Evolutionary conservation across 2,113 vertebrate genomes (phyloP).

Genomic region (Limnothrissa miodon): DNA sequence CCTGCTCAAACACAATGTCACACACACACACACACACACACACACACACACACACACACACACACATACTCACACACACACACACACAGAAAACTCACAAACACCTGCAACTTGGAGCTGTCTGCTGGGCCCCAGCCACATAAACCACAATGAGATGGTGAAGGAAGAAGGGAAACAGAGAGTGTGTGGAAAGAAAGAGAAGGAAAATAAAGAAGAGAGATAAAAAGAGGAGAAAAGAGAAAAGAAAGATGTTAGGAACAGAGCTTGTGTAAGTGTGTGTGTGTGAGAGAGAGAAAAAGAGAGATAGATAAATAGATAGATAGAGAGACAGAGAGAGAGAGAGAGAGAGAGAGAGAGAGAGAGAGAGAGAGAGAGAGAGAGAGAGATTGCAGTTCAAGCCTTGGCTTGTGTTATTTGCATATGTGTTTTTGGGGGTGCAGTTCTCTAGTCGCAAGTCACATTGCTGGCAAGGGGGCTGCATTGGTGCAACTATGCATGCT

Average conservation of each 20-base stretch:
- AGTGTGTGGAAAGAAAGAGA: constrained; percentile 17
- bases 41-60: too few relatives aligned
- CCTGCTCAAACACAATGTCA: neutral
- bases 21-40: neutral
- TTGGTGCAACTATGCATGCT: neutral
- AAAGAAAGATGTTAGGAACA: neutral
- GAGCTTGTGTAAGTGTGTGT: neutral
- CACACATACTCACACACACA: neutral
- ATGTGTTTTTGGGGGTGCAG: neutral
- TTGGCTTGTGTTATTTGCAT: neutral
- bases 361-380: neutral
- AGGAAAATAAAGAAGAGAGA: constrained; percentile 45
- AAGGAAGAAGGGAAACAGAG: neutral
- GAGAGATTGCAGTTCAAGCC: neutral
- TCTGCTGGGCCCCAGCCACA: neutral
- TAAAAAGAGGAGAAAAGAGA: constrained; percentile 32
- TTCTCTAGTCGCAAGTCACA: neutral
- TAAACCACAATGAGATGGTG: neutral
- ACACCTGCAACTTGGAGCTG: neutral
- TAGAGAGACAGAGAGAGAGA: constrained; percentile 50
- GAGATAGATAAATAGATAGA: too few relatives aligned
- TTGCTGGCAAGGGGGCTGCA: neutral
- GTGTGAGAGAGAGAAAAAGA: constrained; percentile 37
- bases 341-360: neutral
- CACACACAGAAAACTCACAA: neutral